Percentiles rank a stretch among this genome's conserved stretches.
Conservation (phyloP, 1,140 invertebrate species). For the Neodiprion lecontei region DNA sequence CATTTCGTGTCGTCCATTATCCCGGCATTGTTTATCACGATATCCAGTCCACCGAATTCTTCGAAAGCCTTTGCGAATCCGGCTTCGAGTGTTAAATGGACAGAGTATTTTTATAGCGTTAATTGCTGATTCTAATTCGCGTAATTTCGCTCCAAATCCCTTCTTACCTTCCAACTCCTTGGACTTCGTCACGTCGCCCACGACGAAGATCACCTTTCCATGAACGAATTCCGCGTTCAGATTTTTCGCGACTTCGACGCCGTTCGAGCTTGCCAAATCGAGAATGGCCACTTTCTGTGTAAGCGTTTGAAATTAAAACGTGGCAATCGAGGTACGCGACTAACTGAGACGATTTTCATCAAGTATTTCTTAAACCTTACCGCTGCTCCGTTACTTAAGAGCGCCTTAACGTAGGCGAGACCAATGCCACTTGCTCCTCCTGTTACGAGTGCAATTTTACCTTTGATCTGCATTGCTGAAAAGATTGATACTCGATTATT, state of each 20-base stretch:
- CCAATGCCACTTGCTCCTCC: constrained; percentile 65
- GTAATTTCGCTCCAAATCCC: background rate
- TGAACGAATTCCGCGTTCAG: constrained; percentile 58
- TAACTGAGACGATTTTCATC: too few species aligned
- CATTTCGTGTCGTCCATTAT: constrained; percentile 63
- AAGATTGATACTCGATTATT: background rate
- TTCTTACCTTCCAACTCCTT: constrained; percentile 47
- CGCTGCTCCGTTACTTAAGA: constrained; percentile 57
- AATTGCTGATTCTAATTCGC: constrained; percentile 3
- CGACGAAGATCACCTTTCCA: constrained; percentile 56
- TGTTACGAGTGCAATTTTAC: constrained; percentile 61
- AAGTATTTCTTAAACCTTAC: constrained; percentile 39
- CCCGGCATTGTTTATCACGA: constrained; percentile 69
- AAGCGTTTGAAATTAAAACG: background rate
- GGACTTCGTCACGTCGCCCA: constrained; percentile 59
- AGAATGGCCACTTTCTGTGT: constrained; percentile 47
- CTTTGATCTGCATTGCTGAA: constrained; percentile 23
- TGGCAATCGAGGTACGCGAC: too few species aligned
- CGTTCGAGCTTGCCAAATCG: constrained; percentile 49
- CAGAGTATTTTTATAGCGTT: constrained; percentile 13
- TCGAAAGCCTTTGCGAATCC: constrained; percentile 45
- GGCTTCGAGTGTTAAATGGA: constrained; percentile 35
- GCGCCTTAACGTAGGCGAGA: constrained; percentile 52
- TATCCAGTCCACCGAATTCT: constrained; percentile 59
- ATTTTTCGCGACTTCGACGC: constrained; percentile 43